Evolutionary conservation across 2,888 invertebrate species (phyloP), one percentile per base, ranked within the genome.

Genomic region (Sphecodes monilicornis): DNA sequence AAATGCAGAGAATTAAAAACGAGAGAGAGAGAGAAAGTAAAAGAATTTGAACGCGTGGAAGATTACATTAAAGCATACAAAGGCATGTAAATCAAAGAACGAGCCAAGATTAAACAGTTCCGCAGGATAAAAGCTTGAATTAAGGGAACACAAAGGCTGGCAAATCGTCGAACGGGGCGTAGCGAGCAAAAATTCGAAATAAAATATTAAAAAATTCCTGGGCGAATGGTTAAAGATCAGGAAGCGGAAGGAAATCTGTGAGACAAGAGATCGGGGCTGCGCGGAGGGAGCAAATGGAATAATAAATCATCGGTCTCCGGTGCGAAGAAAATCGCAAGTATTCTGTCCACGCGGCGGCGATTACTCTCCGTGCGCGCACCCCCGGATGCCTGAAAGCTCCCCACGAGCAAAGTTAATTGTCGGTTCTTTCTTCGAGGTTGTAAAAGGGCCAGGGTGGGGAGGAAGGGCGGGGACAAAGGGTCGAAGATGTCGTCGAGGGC

Each of bases 391-490:
- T n/a, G 18, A n/a, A 50, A 76, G 54, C 32, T 13, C 68, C n/a
- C 83, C 4, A 3, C 13, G 5, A 6, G 39, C 50, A 32, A 36
- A 29, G 77, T 74, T 85, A 84, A 78, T 78, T 78, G 79, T 75
- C 26, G 54, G 32, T 77, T 50, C 72, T 73, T 77, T 50, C 76
- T 60, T 60, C 29, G 29, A 8, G 60, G 60, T 54, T 11, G 54
- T 11, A n/a, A 11, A 54, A 54, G 18, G 11, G 16, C 60, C 6
- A 13, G 43, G 60, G 26, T 8, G 22, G 11, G 39, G 13, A 0
- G 68, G 68, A 39, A 11, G 22, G 64, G 64, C 18, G 18, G 8
- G 16, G 22, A 22, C 29, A 50, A 1, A 36, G 43, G 71, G 41
- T 32, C 18, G 75, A 85, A 84, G 76, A 68, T 71, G 78, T 78